Base-by-base conservation (phyloP, 1,140 invertebrate genomes). In the Bombus affinis region DNA sequence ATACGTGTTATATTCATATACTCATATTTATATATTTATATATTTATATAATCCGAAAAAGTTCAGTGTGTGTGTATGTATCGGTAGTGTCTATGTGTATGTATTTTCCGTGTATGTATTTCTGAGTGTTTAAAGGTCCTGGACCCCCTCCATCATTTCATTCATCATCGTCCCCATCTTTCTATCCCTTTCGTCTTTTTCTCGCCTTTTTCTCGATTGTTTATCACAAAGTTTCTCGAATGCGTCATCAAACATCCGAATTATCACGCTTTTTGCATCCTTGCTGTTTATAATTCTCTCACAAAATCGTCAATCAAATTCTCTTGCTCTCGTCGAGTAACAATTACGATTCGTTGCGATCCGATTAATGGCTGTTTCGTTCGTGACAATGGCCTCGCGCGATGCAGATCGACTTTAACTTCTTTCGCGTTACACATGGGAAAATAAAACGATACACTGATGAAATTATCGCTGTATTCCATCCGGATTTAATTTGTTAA, bases 11-110 rank as follows among this genome's bases (percentile, higher is more conserved):
- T 85, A 74, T 81, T 57, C 76, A 86, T 86, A 84, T 84, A 83
- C 62, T 80, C 78, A 85, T 81, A 85, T 85, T 80, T 81, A 85
- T 86, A 83, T 83, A 86, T 86, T 77, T 86, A 86, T 88, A 88
- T 86, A 90, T 91, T 90, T 92, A 90, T 93, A 91, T 93, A 93
- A 93, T 92, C 88, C 91, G 91, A 92, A 93, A 53, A 93, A 93
- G 83, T 93, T 91, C 89, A 81, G 75, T 66, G 72, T 83, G 59
- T 70, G n/a, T 65, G 71, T 47, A 47, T 62, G 4, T 47, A 66
- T 81, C 32, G n/a, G 32, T 66, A 32, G 78, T 71, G 22, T 35
- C 22, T 74, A 13, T 72, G 2, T 15, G 35, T 66, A 37, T 42
- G 70, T 72, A 39, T 77, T 32, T 59, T 15, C 35, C 53, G 42